These are phyloP conservation scores for Drosophila saltans DNA, from an alignment of 1,140 invertebrate genomes.

Conservation along the genomic window DNA sequence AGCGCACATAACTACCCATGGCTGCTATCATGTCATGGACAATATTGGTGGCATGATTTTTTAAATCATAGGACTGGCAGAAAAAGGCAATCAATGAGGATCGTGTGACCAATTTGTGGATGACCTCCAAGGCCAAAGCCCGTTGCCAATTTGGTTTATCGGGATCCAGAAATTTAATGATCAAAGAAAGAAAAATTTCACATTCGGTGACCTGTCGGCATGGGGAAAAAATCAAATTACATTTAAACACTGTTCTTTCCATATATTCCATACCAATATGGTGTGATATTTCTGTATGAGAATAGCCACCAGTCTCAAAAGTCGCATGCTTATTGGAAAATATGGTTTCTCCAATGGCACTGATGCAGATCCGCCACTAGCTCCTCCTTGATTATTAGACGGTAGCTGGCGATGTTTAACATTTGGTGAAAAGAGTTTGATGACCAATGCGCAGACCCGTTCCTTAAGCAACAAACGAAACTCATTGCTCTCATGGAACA, in stretches of 20 bases:
- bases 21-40: slow-evolving; percentile 98
- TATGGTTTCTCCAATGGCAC: slow-evolving; percentile 93
- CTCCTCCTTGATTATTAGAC: slow-evolving; percentile 70
- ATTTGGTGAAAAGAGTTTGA: slow-evolving; percentile 98
- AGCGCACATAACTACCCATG: slow-evolving; percentile 97
- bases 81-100: slow-evolving; percentile 94
- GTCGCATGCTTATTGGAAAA: slow-evolving; percentile 97
- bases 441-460: slow-evolving; percentile 97
- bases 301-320: slow-evolving; percentile 95
- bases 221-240: slow-evolving; percentile 26
- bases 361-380: slow-evolving; percentile 80
- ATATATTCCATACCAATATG: slow-evolving; percentile 88
- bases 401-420: slow-evolving; percentile 92
- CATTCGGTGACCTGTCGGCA: slow-evolving; percentile 94
- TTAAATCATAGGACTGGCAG: slow-evolving; percentile 97
- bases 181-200: slow-evolving; percentile 98
- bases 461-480: slow-evolving; percentile 98
- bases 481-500: slow-evolving; percentile 97
- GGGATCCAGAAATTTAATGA: slow-evolving; percentile 98
- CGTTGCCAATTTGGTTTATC: slow-evolving; percentile 98
- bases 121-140: slow-evolving; percentile 96
- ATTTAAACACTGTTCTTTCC: neutral
- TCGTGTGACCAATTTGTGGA: slow-evolving; percentile 96
- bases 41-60: slow-evolving; percentile 95
- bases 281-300: slow-evolving; percentile 97